Evolutionary conservation across 1,140 invertebrate species (phyloP), one percentile per base, ranked within the genome.

Genomic region (Neomicropteryx cornuta): DNA sequence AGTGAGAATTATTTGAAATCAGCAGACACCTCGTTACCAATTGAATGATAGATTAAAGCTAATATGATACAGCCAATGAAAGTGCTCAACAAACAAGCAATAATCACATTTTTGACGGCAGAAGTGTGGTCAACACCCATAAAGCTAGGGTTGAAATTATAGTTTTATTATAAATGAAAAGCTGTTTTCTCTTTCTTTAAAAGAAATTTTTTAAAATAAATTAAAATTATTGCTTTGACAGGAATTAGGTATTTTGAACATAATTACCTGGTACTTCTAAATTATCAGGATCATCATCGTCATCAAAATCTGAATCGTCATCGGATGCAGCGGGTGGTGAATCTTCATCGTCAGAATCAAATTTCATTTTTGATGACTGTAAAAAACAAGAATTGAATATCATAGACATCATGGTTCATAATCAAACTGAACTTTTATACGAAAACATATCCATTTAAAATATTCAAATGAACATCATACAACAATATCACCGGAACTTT

Each of bases 251-350:
- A 32, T 21, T 19, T 20, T 34, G 18, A 11, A 36, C 28, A 18
- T 18, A 6, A 24, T 60, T 62, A 86, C 84, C 85, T 60, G 85
- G 85, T 24, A 90, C 83, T 76, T 88, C 81, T 61, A 87, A 85
- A 66, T 85, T 86, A 59, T 90, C 86, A 39, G 86, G 86, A 74
- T 90, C 86, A 47, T 87, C 84, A 62, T 88, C 83, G 53, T 87
- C 84, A 53, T 87, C 83, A 59, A 87, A 87, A 55, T 87, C 83
- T 42, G 81, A 83, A 36, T 68, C 62, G 32, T 47, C 45, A 39
- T 77, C 81, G 21, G 80, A 82, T 36, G 76, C 74, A 40, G 79
- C 74, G 40, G 81, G 79, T 38, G 72, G 68, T 54, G 77, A 75
- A 36, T 74, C 71, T 35, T 69, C 65, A 37, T 55, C 53, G 30